phyloP scores from a whole-genome alignment of 2,888 invertebrate species.

The Drosophila acutilabella region DNA sequence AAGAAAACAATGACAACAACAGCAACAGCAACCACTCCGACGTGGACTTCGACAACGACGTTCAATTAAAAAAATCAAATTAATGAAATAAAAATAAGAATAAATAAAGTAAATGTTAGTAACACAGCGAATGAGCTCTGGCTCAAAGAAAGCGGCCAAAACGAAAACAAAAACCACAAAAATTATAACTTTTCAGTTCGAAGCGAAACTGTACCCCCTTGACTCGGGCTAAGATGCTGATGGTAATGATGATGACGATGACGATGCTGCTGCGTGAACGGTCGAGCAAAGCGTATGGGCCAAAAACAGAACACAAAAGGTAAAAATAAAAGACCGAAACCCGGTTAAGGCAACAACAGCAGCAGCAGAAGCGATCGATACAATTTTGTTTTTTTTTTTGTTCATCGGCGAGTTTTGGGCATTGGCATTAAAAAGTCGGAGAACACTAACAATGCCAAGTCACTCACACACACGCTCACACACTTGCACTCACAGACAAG shows the following conservation, averaged over 20 bases:
- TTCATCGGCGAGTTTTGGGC: slow-evolving; percentile 70
- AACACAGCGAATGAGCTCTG: slow-evolving; percentile 37
- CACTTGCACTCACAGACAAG: slow-evolving; percentile 9
- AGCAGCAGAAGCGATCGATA: slow-evolving; percentile 68
- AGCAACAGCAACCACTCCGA: slow-evolving; percentile 12
- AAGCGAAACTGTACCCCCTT: slow-evolving; percentile 83
- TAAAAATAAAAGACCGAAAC: slow-evolving; percentile 33
- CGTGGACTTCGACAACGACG: slow-evolving; percentile 31
- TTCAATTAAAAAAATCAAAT: slow-evolving; percentile 73
- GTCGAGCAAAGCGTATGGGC: slow-evolving; percentile 59
- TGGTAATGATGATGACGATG: slow-evolving; percentile 29
- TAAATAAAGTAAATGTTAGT: slow-evolving; percentile 69
- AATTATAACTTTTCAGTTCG: slow-evolving; percentile 80
- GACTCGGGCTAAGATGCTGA: slow-evolving; percentile 51
- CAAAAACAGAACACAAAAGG: slow-evolving; percentile 73
- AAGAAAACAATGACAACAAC: slow-evolving; percentile 19
- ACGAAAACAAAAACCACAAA: slow-evolving; percentile 54
- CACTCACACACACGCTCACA: slow-evolving; percentile 47
- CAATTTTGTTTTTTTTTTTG: slow-evolving; percentile 62
- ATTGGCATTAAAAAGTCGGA: slow-evolving; percentile 75
- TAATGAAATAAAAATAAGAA: slow-evolving; percentile 73
- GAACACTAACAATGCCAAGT: slow-evolving; percentile 74
- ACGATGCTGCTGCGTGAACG: slow-evolving; percentile 64
- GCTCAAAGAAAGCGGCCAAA: slow-evolving; percentile 67
- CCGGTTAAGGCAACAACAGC: slow-evolving; percentile 51